These are phyloP conservation scores for Formica aserva DNA, from an alignment of 2,888 invertebrate genomes.

Conservation along the genomic window DNA sequence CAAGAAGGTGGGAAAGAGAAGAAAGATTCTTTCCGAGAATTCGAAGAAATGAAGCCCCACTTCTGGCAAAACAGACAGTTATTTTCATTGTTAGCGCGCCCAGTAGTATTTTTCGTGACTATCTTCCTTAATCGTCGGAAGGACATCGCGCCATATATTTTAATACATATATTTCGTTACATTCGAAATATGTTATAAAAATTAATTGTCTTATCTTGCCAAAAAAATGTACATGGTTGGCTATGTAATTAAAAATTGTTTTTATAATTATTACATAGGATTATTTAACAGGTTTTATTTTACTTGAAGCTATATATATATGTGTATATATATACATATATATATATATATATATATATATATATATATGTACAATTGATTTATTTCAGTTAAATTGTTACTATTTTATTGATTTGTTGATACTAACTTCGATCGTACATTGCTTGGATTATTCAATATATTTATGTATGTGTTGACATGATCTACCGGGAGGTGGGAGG, in stretches of 20 bases:
- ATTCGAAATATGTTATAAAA: not conserved
- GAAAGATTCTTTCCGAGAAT: conserved; percentile 43
- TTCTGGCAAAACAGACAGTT: conserved; percentile 77
- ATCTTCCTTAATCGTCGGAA: conserved; percentile 62
- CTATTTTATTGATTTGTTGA: too few relatives aligned
- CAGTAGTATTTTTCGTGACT: conserved; percentile 79
- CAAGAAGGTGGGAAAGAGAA: not conserved
- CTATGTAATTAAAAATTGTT: not conserved
- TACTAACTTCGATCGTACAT: too few relatives aligned
- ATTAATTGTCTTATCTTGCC: not conserved
- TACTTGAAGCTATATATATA: too few relatives aligned
- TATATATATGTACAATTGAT: too few relatives aligned
- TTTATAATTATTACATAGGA: not conserved
- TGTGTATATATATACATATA: too few relatives aligned
- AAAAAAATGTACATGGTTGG: not conserved
- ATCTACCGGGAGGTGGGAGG: too few relatives aligned
- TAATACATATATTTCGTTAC: not conserved
- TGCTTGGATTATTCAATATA: too few relatives aligned
- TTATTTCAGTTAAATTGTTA: too few relatives aligned
- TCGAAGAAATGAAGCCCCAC: conserved; percentile 61
- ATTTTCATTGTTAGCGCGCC: conserved; percentile 83
- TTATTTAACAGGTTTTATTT: not conserved
- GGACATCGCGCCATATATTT: not conserved
- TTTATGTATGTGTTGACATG: too few relatives aligned
- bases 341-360: too few relatives aligned